Evolutionary conservation across 2,888 invertebrate species (phyloP).

Genomic region (Criorhina ranunculi): DNA sequence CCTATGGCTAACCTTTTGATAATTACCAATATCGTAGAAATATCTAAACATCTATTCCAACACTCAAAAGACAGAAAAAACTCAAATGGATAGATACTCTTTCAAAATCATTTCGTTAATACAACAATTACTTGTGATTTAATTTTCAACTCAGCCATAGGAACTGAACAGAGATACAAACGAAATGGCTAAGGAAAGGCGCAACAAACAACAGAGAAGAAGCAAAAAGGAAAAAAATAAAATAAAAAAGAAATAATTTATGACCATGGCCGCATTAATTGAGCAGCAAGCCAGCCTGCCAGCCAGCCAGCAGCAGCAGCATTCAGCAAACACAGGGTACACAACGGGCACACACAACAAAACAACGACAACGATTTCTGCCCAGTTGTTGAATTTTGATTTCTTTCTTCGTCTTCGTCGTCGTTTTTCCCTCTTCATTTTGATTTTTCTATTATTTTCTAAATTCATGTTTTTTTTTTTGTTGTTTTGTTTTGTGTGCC

Average conservation of each 20-base stretch:
- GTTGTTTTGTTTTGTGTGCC: neutral
- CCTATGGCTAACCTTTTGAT: conserved; percentile 53
- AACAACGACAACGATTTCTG: conserved; percentile 60
- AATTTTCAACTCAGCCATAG: conserved; percentile 50
- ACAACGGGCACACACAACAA: conserved; percentile 19
- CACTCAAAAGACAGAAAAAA: conserved; percentile 10
- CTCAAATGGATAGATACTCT: conserved; percentile 18
- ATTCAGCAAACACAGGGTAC: conserved; percentile 38
- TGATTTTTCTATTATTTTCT: conserved; percentile 61
- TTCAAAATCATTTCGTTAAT: conserved; percentile 63
- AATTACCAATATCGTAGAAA: conserved; percentile 49
- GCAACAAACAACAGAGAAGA: conserved; percentile 7
- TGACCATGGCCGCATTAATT: conserved; percentile 71
- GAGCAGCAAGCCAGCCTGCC: conserved; percentile 59
- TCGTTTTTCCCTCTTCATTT: conserved; percentile 38
- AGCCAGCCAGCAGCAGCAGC: conserved; percentile 54
- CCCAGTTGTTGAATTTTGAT: conserved; percentile 69
- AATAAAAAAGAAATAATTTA: conserved; percentile 60
- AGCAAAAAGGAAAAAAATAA: conserved; percentile 18
- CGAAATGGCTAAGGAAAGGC: conserved; percentile 34
- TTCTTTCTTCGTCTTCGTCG: conserved; percentile 51
- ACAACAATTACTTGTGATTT: conserved; percentile 65
- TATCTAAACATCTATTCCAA: conserved; percentile 15
- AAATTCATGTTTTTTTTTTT: conserved; percentile 38
- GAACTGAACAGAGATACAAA: conserved; percentile 11